These are phyloP conservation scores for Standfussiana lucernea DNA, from an alignment of 2,888 invertebrate species.

Conservation along the genomic window DNA sequence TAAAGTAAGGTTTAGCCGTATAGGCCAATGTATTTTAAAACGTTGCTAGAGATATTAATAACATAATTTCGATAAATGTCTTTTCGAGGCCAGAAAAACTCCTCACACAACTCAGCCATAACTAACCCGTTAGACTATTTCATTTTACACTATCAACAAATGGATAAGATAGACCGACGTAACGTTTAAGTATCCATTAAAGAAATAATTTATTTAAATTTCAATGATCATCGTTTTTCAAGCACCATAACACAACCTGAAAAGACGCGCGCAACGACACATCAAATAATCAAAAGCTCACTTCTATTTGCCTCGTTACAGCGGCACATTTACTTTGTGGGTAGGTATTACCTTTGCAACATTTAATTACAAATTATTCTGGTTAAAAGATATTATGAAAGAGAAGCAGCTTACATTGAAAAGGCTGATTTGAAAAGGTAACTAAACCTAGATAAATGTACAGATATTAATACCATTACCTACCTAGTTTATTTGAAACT, in stretches of 20 bases:
- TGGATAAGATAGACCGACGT: slow-evolving; percentile 1
- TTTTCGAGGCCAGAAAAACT: not conserved
- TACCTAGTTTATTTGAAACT: not conserved
- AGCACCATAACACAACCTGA: slow-evolving; percentile 5
- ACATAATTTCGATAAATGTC: not conserved
- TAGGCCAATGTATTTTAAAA: not conserved
- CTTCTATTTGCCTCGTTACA: not conserved
- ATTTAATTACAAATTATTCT: not conserved
- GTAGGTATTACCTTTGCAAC: not conserved
- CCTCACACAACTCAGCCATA: not conserved
- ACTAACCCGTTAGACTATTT: slow-evolving; percentile 1
- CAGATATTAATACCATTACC: not conserved
- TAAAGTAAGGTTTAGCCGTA: not conserved
- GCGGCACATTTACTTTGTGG: not conserved
- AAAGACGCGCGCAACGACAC: not conserved
- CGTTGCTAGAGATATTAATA: not conserved
- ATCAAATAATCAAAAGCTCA: slow-evolving; percentile 24
- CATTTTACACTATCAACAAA: not conserved
- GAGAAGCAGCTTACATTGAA: not conserved
- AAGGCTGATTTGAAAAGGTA: not conserved
- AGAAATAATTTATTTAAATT: slow-evolving; percentile 7
- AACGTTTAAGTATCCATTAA: not conserved
- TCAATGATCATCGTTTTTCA: slow-evolving; percentile 1
- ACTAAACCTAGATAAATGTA: not conserved
- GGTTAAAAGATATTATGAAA: not conserved